Evolutionary conservation across 2,797 vertebrate species (phyloP).

Genomic region (Sebastes vulpes): DNA sequence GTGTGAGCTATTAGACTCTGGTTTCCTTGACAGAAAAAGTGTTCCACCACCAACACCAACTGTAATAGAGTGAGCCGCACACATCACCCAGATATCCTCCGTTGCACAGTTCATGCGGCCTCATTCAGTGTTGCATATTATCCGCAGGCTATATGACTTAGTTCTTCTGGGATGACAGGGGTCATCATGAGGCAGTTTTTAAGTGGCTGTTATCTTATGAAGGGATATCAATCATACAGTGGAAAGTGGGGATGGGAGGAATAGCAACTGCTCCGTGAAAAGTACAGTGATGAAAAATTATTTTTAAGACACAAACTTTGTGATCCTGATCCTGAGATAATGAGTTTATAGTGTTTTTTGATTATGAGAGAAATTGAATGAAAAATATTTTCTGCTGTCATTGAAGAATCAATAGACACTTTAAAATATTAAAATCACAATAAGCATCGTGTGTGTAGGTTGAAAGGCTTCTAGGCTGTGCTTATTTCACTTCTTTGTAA

Average conservation of each 20-base stretch:
- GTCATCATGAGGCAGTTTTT: not conserved
- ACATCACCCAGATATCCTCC: conserved; percentile 1
- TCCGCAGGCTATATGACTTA: conserved; percentile 1
- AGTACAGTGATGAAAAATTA: not conserved
- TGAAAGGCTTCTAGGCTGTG: not conserved
- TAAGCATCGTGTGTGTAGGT: not conserved
- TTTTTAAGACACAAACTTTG: not conserved
- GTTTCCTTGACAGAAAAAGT: conserved; percentile 64
- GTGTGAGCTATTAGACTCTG: conserved; percentile 70
- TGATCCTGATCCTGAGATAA: not conserved
- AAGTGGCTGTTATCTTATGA: not conserved
- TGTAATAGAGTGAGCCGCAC: conserved; percentile 7
- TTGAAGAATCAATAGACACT: not conserved
- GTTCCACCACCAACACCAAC: conserved; percentile 22
- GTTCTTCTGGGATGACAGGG: not conserved
- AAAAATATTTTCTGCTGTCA: not conserved
- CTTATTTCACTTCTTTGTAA: not conserved
- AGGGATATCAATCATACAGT: not conserved
- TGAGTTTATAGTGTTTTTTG: not conserved
- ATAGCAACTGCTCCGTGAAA: not conserved
- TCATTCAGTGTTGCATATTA: not conserved
- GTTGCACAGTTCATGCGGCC: not conserved
- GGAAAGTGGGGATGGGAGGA: not conserved
- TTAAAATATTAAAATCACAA: too few species aligned
- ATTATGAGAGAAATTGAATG: not conserved